A percentile compares a stretch with the other conserved stretches of the same genome.
phyloP scores from a whole-genome alignment of 2,797 vertebrate genomes.

The Acipenser oxyrinchus region DNA sequence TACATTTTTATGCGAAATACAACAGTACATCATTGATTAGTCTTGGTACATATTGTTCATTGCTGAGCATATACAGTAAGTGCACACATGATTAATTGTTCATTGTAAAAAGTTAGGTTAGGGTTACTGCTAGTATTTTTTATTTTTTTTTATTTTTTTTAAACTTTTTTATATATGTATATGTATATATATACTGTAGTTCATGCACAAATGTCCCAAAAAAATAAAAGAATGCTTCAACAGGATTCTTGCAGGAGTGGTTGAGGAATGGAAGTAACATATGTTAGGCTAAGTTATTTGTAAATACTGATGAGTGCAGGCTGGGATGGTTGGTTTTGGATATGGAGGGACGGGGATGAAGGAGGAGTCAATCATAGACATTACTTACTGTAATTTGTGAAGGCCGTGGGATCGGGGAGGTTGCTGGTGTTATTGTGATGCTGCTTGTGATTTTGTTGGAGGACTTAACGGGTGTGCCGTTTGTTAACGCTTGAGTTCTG shows the following conservation, averaged over 20 bases:
- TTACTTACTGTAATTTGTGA: conserved; percentile 99
- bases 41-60: conserved; percentile 67
- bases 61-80: conserved; percentile 83
- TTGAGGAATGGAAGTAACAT: conserved; percentile 38
- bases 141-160: conserved; percentile 21
- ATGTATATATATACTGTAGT: conserved; percentile 24
- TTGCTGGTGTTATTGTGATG: conserved; percentile 92
- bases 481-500: conserved; percentile 71
- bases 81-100: conserved; percentile 80
- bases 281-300: conserved; percentile 40
- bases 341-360: conserved; percentile 35
- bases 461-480: conserved; percentile 67
- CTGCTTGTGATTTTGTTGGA: conserved; percentile 94
- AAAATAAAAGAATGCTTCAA: conserved; percentile 47
- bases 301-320: conserved; percentile 50
- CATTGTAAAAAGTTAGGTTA: conserved; percentile 60
- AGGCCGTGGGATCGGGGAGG: conserved; percentile 80
- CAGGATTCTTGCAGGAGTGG: conserved; percentile 45
- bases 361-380: conserved; percentile 73
- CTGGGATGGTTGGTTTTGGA: conserved; percentile 41
- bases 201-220: conserved; percentile 75
- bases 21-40: conserved; percentile 79
- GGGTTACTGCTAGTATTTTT: conserved; percentile 46
- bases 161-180: background rate
- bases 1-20: conserved; percentile 70